Percentiles rank a stretch among this genome's conserved stretches.
These are phyloP conservation scores for Gari tellinella DNA, from an alignment of 2,888 invertebrate species.

Conservation along the genomic window DNA sequence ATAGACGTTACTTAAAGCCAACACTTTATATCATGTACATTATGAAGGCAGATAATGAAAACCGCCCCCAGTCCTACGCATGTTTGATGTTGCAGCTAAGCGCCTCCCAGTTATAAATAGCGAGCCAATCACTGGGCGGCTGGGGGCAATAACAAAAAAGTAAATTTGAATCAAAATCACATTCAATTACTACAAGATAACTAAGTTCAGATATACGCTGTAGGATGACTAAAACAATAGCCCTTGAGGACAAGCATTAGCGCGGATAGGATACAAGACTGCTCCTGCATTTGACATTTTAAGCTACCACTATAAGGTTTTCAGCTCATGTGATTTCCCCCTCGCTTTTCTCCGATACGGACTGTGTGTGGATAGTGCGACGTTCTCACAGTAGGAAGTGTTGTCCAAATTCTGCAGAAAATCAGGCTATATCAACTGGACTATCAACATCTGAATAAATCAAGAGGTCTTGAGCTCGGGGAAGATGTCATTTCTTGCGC, in stretches of 20 bases:
- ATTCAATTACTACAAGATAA: conserved; percentile 77
- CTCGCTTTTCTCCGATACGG: too few species aligned
- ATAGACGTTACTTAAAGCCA: conserved; percentile 36
- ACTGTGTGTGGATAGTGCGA: too few species aligned
- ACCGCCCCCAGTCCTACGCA: conserved; percentile 53
- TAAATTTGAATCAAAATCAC: conserved; percentile 79
- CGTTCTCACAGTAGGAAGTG: too few species aligned
- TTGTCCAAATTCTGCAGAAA: too few species aligned
- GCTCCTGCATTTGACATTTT: conserved; percentile 37
- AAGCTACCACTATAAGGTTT: conserved; percentile 2
- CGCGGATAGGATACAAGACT: not conserved
- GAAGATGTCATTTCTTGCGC: conserved; percentile 76
- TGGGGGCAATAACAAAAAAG: conserved; percentile 67
- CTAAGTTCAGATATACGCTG: conserved; percentile 75
- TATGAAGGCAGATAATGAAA: conserved; percentile 39
- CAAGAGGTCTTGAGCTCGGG: conserved; percentile 4
- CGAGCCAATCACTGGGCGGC: conserved; percentile 65
- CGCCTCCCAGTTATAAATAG: conserved; percentile 60
- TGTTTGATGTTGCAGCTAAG: conserved; percentile 43
- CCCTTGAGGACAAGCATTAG: conserved; percentile 42
- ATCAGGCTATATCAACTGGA: too few species aligned
- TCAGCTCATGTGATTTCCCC: too few species aligned
- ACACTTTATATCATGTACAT: conserved; percentile 51
- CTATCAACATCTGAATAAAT: too few species aligned
- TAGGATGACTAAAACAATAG: conserved; percentile 67